Evolutionary conservation across 2,888 invertebrate genomes (phyloP).

Genomic region (Nephrotoma guestfalica): DNA sequence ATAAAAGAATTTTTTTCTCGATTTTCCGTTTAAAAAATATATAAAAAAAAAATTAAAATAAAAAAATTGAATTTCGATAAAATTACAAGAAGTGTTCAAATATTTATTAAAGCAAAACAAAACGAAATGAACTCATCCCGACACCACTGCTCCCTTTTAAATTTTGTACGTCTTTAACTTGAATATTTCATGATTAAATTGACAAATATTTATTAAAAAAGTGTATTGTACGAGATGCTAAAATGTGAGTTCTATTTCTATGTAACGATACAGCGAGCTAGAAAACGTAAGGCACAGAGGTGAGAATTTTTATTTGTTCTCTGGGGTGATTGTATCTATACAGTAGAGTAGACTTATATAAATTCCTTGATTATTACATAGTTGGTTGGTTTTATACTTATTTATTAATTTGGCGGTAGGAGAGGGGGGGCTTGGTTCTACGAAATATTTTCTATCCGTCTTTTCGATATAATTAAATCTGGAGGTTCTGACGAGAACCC

Average conservation of each 20-base stretch:
- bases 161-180: background rate
- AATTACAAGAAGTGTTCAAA: conserved; percentile 3
- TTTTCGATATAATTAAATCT: too few species aligned
- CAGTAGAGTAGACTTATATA: too few species aligned
- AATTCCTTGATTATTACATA: too few species aligned
- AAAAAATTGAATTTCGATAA: background rate
- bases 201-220: background rate
- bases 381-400: too few species aligned
- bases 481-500: too few species aligned
- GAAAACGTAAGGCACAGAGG: background rate
- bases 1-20: background rate
- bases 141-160: background rate
- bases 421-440: too few species aligned
- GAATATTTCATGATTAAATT: background rate
- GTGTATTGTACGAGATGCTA: background rate
- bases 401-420: too few species aligned
- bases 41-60: background rate
- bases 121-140: background rate
- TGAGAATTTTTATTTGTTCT: too few species aligned
- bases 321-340: too few species aligned
- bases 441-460: too few species aligned
- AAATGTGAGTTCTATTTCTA: background rate
- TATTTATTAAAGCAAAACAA: background rate
- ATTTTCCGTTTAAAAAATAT: background rate
- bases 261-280: background rate